phyloP scores from a whole-genome alignment of 2,797 vertebrate species.

The Diplodus puntazzo region DNA sequence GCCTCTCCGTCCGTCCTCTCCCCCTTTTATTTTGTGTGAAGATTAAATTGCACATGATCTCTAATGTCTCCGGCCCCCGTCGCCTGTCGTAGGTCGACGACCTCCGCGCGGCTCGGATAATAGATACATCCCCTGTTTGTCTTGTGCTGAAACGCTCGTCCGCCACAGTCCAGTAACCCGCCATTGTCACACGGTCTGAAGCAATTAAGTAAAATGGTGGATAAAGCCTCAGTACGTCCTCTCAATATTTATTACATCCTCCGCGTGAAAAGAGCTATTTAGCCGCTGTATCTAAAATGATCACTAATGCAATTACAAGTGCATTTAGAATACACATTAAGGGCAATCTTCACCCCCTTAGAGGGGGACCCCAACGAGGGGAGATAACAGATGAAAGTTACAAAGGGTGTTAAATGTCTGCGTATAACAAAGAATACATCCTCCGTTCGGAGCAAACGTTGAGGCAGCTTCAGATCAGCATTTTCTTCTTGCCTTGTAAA shows the following conservation, averaged over 20 bases:
- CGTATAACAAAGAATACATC: constrained; percentile 55
- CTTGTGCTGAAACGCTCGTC: constrained; percentile 84
- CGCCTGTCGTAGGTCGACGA: constrained; percentile 93
- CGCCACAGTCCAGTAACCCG: constrained; percentile 93
- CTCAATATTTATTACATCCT: constrained; percentile 91
- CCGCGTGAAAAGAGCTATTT: constrained; percentile 83
- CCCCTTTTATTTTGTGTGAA: constrained; percentile 94
- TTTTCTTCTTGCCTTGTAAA: constrained; percentile 32
- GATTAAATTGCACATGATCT: constrained; percentile 99
- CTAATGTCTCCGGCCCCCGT: constrained; percentile 90
- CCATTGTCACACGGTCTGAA: constrained; percentile 93
- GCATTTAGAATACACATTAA: constrained; percentile 83
- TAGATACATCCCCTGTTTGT: constrained; percentile 95
- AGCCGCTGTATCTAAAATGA: constrained; percentile 84
- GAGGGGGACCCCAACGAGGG: constrained; percentile 56
- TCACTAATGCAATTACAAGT: constrained; percentile 85
- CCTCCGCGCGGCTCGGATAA: constrained; percentile 93
- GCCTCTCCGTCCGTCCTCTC: constrained; percentile 70
- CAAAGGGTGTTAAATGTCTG: constrained; percentile 51
- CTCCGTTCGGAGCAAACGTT: constrained; percentile 19
- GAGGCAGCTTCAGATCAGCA: constrained; percentile 12
- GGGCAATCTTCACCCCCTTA: constrained; percentile 76
- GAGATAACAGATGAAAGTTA: constrained; percentile 71
- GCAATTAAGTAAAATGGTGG: constrained; percentile 98
- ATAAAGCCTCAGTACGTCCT: constrained; percentile 83